Conservation (phyloP, 2,888 invertebrate genomes). For the Hanleya hanleyi region DNA sequence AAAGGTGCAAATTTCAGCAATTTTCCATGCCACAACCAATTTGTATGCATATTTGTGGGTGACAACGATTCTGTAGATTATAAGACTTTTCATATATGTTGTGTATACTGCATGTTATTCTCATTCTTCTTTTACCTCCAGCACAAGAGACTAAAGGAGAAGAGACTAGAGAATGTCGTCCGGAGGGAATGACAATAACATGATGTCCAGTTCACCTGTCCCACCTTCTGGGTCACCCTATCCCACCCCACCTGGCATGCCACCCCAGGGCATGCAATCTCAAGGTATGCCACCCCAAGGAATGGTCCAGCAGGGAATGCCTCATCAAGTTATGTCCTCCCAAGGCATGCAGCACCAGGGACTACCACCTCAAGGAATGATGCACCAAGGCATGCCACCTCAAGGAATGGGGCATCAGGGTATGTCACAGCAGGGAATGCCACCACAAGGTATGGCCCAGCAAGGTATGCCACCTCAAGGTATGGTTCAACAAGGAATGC, state of each 20-base stretch:
- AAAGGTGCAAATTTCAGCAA: too few relatives aligned
- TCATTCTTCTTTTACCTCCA: too few relatives aligned
- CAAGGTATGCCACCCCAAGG: background rate
- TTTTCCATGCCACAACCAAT: too few relatives aligned
- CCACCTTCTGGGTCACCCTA: background rate
- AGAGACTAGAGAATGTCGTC: background rate
- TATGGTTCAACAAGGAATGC: background rate
- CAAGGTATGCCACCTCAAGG: background rate
- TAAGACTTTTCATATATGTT: too few relatives aligned
- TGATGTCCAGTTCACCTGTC: slow-evolving; percentile 1
- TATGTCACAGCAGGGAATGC: slow-evolving; percentile 3
- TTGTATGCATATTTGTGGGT: too few relatives aligned
- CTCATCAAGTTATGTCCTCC: too few relatives aligned
- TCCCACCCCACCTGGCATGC: background rate
- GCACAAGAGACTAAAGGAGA: too few relatives aligned
- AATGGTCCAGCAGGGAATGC: too few relatives aligned
- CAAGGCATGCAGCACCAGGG: too few relatives aligned
- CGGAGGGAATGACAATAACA: background rate
- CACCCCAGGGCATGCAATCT: slow-evolving; percentile 2
- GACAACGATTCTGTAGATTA: too few relatives aligned
- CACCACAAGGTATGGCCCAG: background rate
- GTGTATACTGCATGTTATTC: too few relatives aligned
- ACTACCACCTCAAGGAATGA: too few relatives aligned
- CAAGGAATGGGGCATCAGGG: slow-evolving; percentile 1
- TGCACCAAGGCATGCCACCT: background rate